Evolutionary conservation across 2,888 invertebrate genomes (phyloP).

Genomic region (Hemithea aestivaria): DNA sequence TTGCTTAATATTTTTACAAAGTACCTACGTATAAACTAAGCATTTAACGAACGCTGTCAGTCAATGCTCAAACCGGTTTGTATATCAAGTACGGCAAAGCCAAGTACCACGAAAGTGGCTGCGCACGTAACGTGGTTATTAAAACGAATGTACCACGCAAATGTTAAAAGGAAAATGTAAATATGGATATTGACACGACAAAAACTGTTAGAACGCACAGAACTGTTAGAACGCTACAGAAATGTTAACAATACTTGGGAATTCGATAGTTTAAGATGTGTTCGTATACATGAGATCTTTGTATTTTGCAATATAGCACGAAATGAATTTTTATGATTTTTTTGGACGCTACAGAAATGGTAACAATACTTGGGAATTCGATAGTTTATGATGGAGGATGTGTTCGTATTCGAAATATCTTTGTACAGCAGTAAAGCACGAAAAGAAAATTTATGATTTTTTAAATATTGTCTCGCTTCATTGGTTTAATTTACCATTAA

Average conservation of each 20-base stretch:
- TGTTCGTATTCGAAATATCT: slow-evolving; percentile 11
- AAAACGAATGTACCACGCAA: slow-evolving; percentile 19
- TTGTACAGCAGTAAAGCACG: slow-evolving; percentile 1
- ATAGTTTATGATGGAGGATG: slow-evolving; percentile 9
- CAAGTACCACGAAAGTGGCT: slow-evolving; percentile 14
- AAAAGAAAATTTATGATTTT: too few species aligned
- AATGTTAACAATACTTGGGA: too few species aligned
- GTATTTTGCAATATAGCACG: slow-evolving; percentile 1
- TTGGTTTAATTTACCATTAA: too few species aligned
- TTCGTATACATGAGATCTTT: slow-evolving; percentile 11
- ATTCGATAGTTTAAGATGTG: slow-evolving; percentile 8
- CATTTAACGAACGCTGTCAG: slow-evolving; percentile 19
- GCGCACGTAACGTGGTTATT: slow-evolving; percentile 16
- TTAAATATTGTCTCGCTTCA: too few species aligned
- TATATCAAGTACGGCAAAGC: slow-evolving; percentile 15
- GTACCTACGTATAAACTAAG: slow-evolving; percentile 11
- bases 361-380: slow-evolving; percentile 5
- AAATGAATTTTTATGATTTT: too few species aligned
- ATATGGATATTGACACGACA: slow-evolving; percentile 24
- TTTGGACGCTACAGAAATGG: too few species aligned
- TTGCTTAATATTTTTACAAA: slow-evolving; percentile 24
- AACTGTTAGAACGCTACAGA: slow-evolving; percentile 11
- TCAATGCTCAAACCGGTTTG: slow-evolving; percentile 23
- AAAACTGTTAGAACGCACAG: slow-evolving; percentile 12
- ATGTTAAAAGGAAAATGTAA: slow-evolving; percentile 23